phyloP scores from a whole-genome alignment of 1,140 invertebrate genomes.

The Platorchestia sp. region DNA sequence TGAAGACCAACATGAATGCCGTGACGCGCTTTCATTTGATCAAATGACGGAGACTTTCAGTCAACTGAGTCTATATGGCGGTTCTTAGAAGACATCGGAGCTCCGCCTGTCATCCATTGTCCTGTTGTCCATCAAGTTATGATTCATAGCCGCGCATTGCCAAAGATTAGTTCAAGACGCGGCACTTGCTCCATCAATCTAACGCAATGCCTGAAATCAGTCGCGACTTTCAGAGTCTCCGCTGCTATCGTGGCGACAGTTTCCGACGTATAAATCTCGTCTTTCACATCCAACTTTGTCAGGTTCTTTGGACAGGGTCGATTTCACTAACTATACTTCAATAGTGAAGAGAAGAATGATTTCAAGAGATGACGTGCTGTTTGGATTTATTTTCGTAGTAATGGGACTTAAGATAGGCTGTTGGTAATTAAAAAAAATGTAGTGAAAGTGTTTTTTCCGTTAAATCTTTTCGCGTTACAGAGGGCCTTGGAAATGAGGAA shows the following conservation, averaged over 20 bases:
- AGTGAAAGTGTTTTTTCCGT: background rate
- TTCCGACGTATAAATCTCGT: background rate
- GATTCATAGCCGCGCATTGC: conserved; percentile 48
- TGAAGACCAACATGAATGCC: background rate
- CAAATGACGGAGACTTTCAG: conserved; percentile 2
- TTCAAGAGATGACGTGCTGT: background rate
- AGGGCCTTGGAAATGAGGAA: background rate
- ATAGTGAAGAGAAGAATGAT: background rate
- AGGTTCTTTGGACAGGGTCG: background rate
- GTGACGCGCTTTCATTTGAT: conserved; percentile 2
- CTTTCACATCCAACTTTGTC: conserved; percentile 10
- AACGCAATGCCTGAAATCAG: conserved; percentile 32
- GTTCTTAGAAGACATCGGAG: conserved; percentile 34
- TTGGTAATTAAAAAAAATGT: background rate
- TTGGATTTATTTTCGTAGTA: background rate
- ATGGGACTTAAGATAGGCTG: background rate
- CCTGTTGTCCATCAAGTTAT: conserved; percentile 42
- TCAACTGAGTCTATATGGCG: conserved; percentile 28
- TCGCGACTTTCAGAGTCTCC: background rate
- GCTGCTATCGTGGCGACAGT: conserved; percentile 16
- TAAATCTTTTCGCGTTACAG: background rate
- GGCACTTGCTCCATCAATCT: conserved; percentile 49
- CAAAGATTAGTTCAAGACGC: conserved; percentile 34
- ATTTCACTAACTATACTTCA: conserved; percentile 22
- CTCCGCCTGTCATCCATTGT: conserved; percentile 47